Evolutionary conservation across 2,888 invertebrate genomes (phyloP), one percentile per base, ranked within the genome.

Genomic region (Epistrophe eligans): DNA sequence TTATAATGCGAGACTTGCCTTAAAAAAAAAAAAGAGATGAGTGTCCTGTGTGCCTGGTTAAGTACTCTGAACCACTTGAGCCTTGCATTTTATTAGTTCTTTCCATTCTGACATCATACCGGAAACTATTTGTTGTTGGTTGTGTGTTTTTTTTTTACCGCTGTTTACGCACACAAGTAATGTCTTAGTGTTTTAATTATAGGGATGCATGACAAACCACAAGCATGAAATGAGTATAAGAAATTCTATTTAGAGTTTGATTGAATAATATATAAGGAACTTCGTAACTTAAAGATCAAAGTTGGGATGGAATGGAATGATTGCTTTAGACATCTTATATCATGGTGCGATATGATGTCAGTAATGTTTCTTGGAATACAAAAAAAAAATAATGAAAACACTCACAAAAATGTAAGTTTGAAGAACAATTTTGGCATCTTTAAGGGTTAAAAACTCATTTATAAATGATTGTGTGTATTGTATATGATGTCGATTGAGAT

Each of bases 151-250:
- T 40, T 57, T 13, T 70, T 19, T 8, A 35, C 35, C 35, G n/a
- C 24, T 24, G 1, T 24, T 24, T 9, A 35, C 35, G 7, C n/a
- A 35, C n/a, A 4, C 62, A 71, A 48, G 76, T 48, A 71, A 57
- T 58, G 71, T 50, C 66, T 77, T 50, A 66, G 77, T 62, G 64
- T 66, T 77, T 71, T 64, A 82, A 82, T 82, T 72, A 82, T 58
- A 38, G 38, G 58, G 38, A 71, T 70, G 71, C 64, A 66, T 72
- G 70, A 62, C 67, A 6, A 52, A 1, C 5, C 24, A 24, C 24
- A 24, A n/a, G 17, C 48, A 71, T 38, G 17, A 70, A 76, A 81
- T n/a, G 45, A 62, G 55, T 55, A 43, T 32, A 19, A 48, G 52
- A 66, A 77, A 66, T 77, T 45, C 32, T 48, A 17, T 57, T 40